Evolutionary conservation across 2,797 vertebrate genomes (phyloP).

Genomic region (Malurus splendens): DNA sequence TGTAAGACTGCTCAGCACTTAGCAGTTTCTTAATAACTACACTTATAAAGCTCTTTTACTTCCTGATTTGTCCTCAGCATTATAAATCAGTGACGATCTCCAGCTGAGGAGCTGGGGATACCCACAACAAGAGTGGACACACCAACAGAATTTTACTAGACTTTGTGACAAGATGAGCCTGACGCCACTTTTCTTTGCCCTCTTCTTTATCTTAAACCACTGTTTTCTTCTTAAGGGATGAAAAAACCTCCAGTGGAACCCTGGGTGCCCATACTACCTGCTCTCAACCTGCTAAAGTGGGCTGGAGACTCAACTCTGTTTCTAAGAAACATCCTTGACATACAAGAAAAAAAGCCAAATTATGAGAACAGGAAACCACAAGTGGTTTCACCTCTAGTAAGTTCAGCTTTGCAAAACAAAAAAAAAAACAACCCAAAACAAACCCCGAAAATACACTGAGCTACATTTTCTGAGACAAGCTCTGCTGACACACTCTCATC

Average conservation of each 20-base stretch:
- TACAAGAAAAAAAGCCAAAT: not conserved
- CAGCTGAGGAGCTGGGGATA: not conserved
- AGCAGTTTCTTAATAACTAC: not conserved
- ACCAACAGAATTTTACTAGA: not conserved
- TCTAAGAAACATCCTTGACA: not conserved
- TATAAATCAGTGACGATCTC: accelerated
- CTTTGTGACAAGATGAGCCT: not conserved
- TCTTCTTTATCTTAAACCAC: not conserved
- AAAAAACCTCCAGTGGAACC: accelerated
- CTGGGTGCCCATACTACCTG: accelerated
- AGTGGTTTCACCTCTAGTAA: not conserved
- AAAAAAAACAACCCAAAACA: not conserved
- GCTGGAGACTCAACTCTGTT: not conserved
- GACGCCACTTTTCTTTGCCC: accelerated
- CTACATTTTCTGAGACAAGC: not conserved
- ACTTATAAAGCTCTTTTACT: not conserved
- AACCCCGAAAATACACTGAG: not conserved
- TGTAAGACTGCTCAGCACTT: not conserved
- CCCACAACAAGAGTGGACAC: not conserved
- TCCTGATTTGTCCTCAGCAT: not conserved
- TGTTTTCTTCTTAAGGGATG: not conserved
- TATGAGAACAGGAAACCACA: constrained; percentile 39
- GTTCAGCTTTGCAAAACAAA: not conserved
- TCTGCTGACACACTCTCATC: not conserved
- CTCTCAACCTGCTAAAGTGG: accelerated